Conservation (phyloP, 2,113 vertebrate species). For the Podarcis raffonei region DNA sequence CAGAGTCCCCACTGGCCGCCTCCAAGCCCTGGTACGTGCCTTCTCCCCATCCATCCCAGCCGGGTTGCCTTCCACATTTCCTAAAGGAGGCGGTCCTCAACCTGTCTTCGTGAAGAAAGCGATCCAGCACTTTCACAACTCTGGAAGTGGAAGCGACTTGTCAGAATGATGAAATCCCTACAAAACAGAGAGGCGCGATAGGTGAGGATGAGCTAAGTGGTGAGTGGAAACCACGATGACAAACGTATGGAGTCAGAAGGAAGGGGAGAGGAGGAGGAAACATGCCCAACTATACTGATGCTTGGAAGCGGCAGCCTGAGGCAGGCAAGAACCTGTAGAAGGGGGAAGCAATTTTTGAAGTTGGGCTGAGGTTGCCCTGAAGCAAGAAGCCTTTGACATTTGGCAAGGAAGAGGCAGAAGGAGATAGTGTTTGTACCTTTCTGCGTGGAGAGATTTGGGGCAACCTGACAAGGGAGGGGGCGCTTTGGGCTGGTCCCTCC, state of each 20-base stretch:
- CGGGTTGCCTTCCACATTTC: neutral
- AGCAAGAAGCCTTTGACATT: slow-evolving; percentile 19
- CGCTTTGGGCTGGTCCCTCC: too few species aligned
- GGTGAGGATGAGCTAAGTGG: slow-evolving; percentile 10
- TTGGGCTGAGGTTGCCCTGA: neutral
- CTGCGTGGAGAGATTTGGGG: rapidly evolving
- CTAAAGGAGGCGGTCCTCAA: neutral
- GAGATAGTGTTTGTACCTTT: slow-evolving; percentile 12
- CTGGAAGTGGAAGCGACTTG: slow-evolving; percentile 13
- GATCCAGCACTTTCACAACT: neutral
- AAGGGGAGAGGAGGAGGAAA: slow-evolving; percentile 6
- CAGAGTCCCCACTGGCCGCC: too few species aligned
- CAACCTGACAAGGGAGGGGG: rapidly evolving
- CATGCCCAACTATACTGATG: neutral
- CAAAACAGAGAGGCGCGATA: neutral
- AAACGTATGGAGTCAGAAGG: neutral
- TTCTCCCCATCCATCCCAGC: neutral
- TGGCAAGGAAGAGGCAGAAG: slow-evolving; percentile 26
- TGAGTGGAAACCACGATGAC: neutral
- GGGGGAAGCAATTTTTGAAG: slow-evolving; percentile 49
- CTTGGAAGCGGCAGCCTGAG: slow-evolving; percentile 1
- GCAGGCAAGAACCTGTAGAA: slow-evolving; percentile 45
- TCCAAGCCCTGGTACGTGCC: too few species aligned
- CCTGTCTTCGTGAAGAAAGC: neutral
- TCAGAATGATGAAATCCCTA: neutral